These are phyloP conservation scores for Dicrostonyx torquatus DNA, from an alignment of 2,797 vertebrate genomes.

Conservation along the genomic window DNA sequence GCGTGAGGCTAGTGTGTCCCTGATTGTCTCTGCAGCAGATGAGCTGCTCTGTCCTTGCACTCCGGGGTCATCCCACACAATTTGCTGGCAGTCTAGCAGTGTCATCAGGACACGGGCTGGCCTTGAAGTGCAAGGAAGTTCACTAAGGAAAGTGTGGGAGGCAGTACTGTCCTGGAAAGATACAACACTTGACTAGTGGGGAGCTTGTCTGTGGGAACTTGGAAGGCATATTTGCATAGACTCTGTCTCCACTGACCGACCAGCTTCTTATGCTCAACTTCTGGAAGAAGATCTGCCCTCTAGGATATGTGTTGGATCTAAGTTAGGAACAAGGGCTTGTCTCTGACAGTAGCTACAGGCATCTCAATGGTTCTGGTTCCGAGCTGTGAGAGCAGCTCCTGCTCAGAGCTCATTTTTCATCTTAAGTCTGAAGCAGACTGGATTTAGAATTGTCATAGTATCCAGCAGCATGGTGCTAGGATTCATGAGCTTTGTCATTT, in stretches of 20 bases:
- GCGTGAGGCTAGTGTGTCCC: not conserved
- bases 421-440: not conserved
- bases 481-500: not conserved
- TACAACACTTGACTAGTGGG: not conserved
- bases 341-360: not conserved
- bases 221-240: not conserved
- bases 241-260: too few species aligned
- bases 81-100: not conserved
- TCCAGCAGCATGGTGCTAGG: too few species aligned
- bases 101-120: not conserved
- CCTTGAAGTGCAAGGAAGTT: not conserved
- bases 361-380: not conserved
- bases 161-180: not conserved
- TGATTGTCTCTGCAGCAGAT: not conserved
- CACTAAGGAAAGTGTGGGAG: not conserved
- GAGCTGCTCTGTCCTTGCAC: not conserved
- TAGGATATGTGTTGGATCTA: not conserved
- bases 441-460: not conserved
- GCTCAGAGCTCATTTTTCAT: not conserved
- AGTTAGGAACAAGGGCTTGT: not conserved
- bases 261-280: not conserved
- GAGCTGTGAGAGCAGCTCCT: not conserved
- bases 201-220: not conserved
- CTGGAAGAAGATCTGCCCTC: not conserved
- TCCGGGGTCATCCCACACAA: not conserved